These are phyloP conservation scores for Mylabris phalerata DNA, from an alignment of 1,140 invertebrate species.

Conservation along the genomic window DNA sequence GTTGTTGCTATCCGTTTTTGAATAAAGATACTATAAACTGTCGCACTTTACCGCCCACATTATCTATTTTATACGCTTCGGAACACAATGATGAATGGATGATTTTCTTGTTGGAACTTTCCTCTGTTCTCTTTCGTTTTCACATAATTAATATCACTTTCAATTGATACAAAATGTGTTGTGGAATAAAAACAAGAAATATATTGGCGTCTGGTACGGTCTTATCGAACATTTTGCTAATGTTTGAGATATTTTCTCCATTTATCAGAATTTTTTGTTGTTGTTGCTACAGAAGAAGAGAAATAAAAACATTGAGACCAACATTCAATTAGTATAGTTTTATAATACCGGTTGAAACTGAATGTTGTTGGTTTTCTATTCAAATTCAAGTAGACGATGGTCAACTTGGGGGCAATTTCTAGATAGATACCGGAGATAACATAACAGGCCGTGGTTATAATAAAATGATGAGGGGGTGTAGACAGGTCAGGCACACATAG, in stretches of 20 bases:
- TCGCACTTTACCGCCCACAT: conserved; percentile 12
- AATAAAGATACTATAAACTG: conserved; percentile 11
- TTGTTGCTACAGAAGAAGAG: too few species aligned
- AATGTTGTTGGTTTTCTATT: too few species aligned
- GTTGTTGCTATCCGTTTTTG: background rate
- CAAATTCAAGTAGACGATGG: too few species aligned
- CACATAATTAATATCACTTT: conserved; percentile 10
- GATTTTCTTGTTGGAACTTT: conserved; percentile 5
- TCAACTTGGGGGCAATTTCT: too few species aligned
- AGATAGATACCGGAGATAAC: too few species aligned
- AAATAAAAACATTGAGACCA: too few species aligned
- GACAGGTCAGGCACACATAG: background rate
- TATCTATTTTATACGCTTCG: conserved; percentile 10
- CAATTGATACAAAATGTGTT: background rate
- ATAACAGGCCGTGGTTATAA: background rate
- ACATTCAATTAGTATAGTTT: too few species aligned
- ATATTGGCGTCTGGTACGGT: too few species aligned
- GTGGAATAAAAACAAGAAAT: background rate
- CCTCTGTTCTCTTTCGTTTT: conserved; percentile 6
- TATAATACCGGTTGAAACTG: too few species aligned
- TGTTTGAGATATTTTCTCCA: too few species aligned
- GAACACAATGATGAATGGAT: conserved; percentile 13
- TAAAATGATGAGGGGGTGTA: conserved; percentile 15
- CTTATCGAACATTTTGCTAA: too few species aligned
- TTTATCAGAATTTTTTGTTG: too few species aligned